Evolutionary conservation across 2,113 vertebrate species (phyloP).

Genomic region (Dissostichus mawsoni): DNA sequence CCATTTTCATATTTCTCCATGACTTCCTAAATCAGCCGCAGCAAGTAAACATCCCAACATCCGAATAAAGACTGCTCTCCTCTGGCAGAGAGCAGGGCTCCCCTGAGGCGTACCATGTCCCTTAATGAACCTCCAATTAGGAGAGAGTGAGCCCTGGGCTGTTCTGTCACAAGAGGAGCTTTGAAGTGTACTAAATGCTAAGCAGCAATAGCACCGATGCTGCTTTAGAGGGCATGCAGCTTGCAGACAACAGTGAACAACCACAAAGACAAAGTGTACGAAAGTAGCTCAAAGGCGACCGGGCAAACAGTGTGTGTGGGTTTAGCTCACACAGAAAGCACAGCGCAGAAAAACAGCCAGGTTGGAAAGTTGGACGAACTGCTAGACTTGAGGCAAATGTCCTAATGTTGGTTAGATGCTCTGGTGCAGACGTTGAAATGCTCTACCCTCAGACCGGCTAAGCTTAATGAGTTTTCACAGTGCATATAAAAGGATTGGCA

Average conservation of each 20-base stretch:
- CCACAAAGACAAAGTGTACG: conserved; percentile 43
- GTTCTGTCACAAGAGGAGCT: conserved; percentile 73
- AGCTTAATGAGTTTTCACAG: conserved; percentile 48
- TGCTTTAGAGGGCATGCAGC: conserved; percentile 58
- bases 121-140: conserved; percentile 84
- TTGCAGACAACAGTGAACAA: conserved; percentile 61
- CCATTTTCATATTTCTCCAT: conserved; percentile 70
- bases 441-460: conserved; percentile 39
- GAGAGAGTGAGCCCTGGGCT: conserved; percentile 76
- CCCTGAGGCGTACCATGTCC: conserved; percentile 71
- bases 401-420: conserved; percentile 28
- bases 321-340: conserved; percentile 51
- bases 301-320: conserved; percentile 45
- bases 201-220: conserved; percentile 65
- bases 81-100: conserved; percentile 60
- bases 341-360: conserved; percentile 5
- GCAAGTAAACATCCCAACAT: conserved; percentile 73
- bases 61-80: conserved; percentile 57
- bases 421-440: conserved; percentile 38
- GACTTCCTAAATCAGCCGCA: conserved; percentile 68
- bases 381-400: conserved; percentile 28
- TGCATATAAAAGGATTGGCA: conserved; percentile 5
- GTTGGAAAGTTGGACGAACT: conserved; percentile 36
- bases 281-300: conserved; percentile 64
- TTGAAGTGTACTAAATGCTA: conserved; percentile 77